These are phyloP conservation scores for Thumatha senex DNA, from an alignment of 2,888 invertebrate genomes.

Conservation along the genomic window DNA sequence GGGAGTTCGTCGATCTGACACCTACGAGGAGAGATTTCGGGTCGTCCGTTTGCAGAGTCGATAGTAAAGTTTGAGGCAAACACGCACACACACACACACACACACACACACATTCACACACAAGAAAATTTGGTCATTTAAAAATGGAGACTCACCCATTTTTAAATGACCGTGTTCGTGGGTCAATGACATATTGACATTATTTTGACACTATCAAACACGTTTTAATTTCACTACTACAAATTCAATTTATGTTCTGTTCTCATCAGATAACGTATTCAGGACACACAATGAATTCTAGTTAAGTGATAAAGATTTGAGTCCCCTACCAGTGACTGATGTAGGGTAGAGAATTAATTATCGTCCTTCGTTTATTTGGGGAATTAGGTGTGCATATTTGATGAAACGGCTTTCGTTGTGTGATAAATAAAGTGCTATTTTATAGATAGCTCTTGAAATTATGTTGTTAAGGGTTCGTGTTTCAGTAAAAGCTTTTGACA, in stretches of 20 bases:
- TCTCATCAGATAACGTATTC: constrained; percentile 7
- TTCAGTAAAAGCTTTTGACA: background rate
- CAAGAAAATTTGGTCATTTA: no score
- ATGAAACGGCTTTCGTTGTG: constrained; percentile 19
- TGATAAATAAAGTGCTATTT: constrained; percentile 9
- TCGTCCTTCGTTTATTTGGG: constrained; percentile 25
- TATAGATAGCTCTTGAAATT: constrained; percentile 1
- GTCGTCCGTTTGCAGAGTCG: no score
- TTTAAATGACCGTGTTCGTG: no score
- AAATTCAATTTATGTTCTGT: constrained; percentile 3
- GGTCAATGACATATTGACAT: no score
- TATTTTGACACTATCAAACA: no score
- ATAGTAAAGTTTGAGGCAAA: no score
- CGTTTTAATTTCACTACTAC: no score
- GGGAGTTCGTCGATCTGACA: no score
- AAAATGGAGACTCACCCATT: no score
- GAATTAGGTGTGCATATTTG: constrained; percentile 32
- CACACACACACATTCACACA: no score
- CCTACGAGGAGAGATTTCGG: no score
- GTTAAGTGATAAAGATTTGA: constrained; percentile 28
- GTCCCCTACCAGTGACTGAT: constrained; percentile 20
- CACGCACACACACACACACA: no score
- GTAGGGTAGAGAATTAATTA: constrained; percentile 32
- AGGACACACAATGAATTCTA: constrained; percentile 14
- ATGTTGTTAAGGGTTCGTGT: background rate